Conservation (phyloP, 2,888 invertebrate genomes). For the Mamestra brassicae region DNA sequence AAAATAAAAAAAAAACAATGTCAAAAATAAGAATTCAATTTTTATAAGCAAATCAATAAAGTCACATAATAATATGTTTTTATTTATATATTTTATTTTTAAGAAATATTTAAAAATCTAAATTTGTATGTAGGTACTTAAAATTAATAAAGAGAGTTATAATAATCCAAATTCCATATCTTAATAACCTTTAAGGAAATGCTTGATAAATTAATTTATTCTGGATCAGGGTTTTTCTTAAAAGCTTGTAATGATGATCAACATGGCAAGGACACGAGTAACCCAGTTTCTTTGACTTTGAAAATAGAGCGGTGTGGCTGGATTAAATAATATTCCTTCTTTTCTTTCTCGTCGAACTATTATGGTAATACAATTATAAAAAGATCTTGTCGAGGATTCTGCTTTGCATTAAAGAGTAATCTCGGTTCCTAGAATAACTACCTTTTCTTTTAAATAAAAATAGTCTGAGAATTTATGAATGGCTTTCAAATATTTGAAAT, state of each 20-base stretch:
- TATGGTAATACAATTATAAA: not conserved
- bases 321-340: not conserved
- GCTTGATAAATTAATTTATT: too few species aligned
- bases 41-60: too few species aligned
- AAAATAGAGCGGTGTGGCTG: not conserved
- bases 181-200: too few species aligned
- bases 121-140: too few species aligned
- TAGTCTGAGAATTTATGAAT: not conserved
- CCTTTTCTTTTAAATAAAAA: not conserved
- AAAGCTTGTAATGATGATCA: not conserved
- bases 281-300: slow-evolving; percentile 5
- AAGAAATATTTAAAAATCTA: too few species aligned
- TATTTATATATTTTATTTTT: too few species aligned
- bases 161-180: too few species aligned
- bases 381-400: not conserved
- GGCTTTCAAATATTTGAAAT: slow-evolving; percentile 4
- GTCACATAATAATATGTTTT: too few species aligned
- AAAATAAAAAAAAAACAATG: too few species aligned
- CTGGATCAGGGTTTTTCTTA: not conserved
- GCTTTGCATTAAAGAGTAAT: not conserved
- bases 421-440: not conserved
- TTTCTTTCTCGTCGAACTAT: not conserved
- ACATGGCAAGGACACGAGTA: not conserved
- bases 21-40: too few species aligned
- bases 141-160: too few species aligned